A percentile compares a stretch with the other conserved stretches of the same genome.
Conservation (phyloP, 1,140 invertebrate species). For the Drosophila persimilis region DNA sequence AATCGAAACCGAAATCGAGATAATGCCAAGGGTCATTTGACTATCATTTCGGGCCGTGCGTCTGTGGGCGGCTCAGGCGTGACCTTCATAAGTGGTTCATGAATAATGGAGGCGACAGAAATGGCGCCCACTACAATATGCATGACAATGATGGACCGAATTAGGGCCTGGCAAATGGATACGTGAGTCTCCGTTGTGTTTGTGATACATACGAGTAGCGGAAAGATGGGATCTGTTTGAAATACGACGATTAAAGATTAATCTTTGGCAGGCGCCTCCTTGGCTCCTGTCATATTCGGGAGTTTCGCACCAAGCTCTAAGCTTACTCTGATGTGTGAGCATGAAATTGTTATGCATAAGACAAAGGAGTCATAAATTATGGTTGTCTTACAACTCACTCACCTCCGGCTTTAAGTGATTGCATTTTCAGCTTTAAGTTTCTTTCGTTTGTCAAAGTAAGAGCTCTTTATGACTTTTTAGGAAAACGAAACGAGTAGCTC, state of each 20-base stretch:
- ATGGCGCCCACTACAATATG: slow-evolving; percentile 29
- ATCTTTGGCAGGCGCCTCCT: neutral
- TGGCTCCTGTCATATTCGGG: neutral
- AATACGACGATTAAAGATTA: slow-evolving; percentile 22
- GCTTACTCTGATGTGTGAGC: slow-evolving; percentile 11
- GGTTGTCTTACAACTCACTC: neutral
- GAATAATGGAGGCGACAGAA: slow-evolving; percentile 47
- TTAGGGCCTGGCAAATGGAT: slow-evolving; percentile 13
- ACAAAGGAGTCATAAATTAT: slow-evolving; percentile 42
- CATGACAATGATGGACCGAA: slow-evolving; percentile 28
- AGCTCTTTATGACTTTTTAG: slow-evolving; percentile 34
- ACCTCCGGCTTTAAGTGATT: slow-evolving; percentile 6
- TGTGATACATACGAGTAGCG: slow-evolving; percentile 9
- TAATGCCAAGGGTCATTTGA: slow-evolving; percentile 48
- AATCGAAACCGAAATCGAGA: slow-evolving; percentile 37
- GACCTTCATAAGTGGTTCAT: slow-evolving; percentile 52
- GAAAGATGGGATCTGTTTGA: slow-evolving; percentile 21
- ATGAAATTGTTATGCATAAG: slow-evolving; percentile 32
- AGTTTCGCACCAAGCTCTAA: neutral
- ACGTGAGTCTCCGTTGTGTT: neutral
- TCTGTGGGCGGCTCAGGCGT: slow-evolving; percentile 27
- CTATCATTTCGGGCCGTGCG: slow-evolving; percentile 20
- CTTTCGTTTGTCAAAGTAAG: too few species aligned
- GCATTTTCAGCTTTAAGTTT: slow-evolving; percentile 12
- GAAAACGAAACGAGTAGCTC: slow-evolving; percentile 12